phyloP scores from a whole-genome alignment of 2,888 invertebrate genomes.

The Limnephilus lunatus region DNA sequence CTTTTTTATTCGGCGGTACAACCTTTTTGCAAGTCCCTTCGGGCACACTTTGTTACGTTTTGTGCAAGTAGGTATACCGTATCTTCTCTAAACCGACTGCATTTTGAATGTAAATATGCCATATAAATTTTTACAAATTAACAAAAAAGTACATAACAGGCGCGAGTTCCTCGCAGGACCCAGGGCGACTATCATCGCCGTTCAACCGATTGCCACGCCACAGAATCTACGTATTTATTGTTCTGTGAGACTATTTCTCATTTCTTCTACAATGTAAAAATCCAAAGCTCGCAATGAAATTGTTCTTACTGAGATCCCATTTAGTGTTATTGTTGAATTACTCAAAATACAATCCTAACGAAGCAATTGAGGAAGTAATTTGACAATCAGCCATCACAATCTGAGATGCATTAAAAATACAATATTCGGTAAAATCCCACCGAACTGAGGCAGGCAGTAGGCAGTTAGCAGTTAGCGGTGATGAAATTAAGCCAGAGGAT shows the following conservation, averaged over 20 bases:
- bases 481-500: not conserved
- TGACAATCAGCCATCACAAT: conserved; percentile 38
- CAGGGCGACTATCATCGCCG: too few relatives aligned
- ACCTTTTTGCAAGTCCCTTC: too few relatives aligned
- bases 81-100: too few relatives aligned
- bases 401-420: conserved; percentile 12
- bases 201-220: too few relatives aligned
- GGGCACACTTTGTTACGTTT: too few relatives aligned
- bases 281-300: not conserved
- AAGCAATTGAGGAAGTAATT: conserved; percentile 43
- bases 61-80: too few relatives aligned
- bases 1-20: too few relatives aligned
- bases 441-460: not conserved
- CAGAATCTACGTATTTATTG: not conserved
- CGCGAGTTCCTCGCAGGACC: too few relatives aligned
- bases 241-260: not conserved
- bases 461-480: not conserved
- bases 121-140: too few relatives aligned
- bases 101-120: too few relatives aligned
- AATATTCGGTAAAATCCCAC: conserved; percentile 16
- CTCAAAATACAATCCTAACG: conserved; percentile 24
- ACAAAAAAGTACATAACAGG: too few relatives aligned
- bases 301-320: not conserved
- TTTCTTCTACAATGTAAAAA: not conserved
- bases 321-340: conserved; percentile 17